Base-by-base conservation (phyloP, 35 echinoderm and acorn worm species). In the Strongylocentrotus purpuratus region DNA sequence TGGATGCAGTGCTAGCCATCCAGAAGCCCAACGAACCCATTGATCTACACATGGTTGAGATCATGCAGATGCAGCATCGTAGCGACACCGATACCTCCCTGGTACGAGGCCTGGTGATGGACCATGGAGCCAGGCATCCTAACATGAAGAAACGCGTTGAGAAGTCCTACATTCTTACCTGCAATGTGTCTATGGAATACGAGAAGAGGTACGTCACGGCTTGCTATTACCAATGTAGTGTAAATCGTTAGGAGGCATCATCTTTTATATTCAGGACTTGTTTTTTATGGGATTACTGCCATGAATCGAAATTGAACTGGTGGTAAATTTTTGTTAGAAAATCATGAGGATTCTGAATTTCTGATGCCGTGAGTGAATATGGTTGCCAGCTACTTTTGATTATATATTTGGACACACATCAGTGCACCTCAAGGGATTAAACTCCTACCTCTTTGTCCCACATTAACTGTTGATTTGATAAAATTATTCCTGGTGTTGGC, bases 111-210 rank as follows among this genome's bases (percentile, higher is more conserved):
- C 55, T 99, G 92, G 98, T 99, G 45, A 91, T 99, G 95, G 98
- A 99, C 95, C 98, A 99, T 85, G 98, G 98, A n/a, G 96, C 97
- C 41, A 89, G 98, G 47, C 98, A 99, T 65, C 98, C 98, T 4
- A 96, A 98, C 94, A 99, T 99, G 98, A 99, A 98, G 96, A 99
- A 99, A 48, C 97, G 95, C 52, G 97, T 98, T 20, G 94, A 94
- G 48, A 96, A 99, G 94, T 97, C 98, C 45, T 99, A 97, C 95
- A 98, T 99, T 48, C 94, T 98, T 28, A 99, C 98, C 32, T 99
- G 98, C 85, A 99, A 99, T 95, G 96, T 99, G 11, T 99, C 98
- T 33, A 97, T 99, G 96, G 98, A 99, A 61, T 99, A 99, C 88
- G 98, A 99, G 93, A 99, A 99, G 95, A 99, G 98, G 98, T 99